Evolutionary conservation across 2,888 invertebrate species (phyloP).

Genomic region (Cataglyphis livida): DNA sequence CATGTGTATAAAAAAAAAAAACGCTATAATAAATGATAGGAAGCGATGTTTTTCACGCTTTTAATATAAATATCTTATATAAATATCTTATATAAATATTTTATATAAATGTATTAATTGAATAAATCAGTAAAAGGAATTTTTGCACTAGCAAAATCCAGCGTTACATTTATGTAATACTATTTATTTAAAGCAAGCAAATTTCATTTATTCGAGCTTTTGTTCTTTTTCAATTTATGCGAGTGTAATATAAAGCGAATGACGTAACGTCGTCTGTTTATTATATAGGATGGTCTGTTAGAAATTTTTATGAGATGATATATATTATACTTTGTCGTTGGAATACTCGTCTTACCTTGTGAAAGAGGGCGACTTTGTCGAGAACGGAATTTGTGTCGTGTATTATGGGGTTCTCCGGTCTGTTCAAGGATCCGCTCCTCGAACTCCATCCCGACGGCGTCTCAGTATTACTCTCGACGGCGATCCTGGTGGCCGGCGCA

Average conservation of each 20-base stretch:
- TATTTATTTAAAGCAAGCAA: background rate
- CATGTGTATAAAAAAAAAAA: background rate
- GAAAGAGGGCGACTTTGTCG: slow-evolving; percentile 94
- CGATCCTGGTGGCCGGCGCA: slow-evolving; percentile 80
- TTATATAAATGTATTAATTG: background rate
- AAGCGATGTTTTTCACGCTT: background rate
- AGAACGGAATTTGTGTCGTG: slow-evolving; percentile 91
- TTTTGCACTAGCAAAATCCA: background rate
- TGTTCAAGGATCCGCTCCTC: slow-evolving; percentile 66
- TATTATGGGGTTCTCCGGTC: slow-evolving; percentile 66
- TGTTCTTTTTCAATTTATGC: background rate
- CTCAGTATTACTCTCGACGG: slow-evolving; percentile 79
- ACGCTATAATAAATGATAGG: background rate
- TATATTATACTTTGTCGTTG: background rate
- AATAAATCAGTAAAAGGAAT: background rate
- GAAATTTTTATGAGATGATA: background rate
- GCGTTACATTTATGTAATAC: background rate
- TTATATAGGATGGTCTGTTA: background rate
- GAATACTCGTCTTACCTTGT: slow-evolving; percentile 86
- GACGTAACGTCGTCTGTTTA: background rate
- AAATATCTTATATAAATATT: too few relatives aligned
- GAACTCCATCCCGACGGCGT: slow-evolving; percentile 86
- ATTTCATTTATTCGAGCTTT: background rate
- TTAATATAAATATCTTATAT: background rate
- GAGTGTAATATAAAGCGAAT: too few relatives aligned